Conservation (phyloP, 2,797 vertebrate genomes). For the Melanotaenia nigrans region DNA sequence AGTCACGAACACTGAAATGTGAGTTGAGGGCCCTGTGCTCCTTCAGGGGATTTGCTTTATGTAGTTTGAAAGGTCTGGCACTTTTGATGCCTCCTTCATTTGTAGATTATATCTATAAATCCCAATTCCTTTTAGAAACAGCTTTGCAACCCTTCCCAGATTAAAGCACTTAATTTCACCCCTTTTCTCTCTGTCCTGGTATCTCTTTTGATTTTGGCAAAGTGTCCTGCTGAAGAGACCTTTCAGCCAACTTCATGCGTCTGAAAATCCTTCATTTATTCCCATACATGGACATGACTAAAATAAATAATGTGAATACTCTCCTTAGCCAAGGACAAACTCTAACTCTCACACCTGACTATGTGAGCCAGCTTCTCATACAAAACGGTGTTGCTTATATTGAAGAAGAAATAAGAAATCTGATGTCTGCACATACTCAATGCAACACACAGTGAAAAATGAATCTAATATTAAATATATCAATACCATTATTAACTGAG, state of each 20-base stretch:
- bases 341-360: too few relatives aligned
- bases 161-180: neutral
- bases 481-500: neutral
- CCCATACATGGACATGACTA: too few relatives aligned
- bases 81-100: conserved; percentile 6
- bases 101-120: neutral
- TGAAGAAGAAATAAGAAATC: too few relatives aligned
- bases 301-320: too few relatives aligned
- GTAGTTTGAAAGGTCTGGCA: conserved; percentile 15
- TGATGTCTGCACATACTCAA: neutral
- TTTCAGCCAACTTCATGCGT: neutral
- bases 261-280: neutral
- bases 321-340: too few relatives aligned
- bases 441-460: neutral
- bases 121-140: neutral
- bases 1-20: conserved; percentile 20
- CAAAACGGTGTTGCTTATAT: too few relatives aligned
- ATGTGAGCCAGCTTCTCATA: neutral
- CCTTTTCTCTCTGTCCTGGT: neutral
- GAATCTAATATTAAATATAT: neutral
- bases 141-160: neutral
- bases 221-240: neutral
- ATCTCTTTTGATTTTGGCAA: neutral
- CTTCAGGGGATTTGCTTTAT: conserved; percentile 7
- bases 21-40: conserved; percentile 12